These are phyloP conservation scores for Styela clava DNA, from an alignment of 23 tunicate genomes.

Conservation along the genomic window DNA sequence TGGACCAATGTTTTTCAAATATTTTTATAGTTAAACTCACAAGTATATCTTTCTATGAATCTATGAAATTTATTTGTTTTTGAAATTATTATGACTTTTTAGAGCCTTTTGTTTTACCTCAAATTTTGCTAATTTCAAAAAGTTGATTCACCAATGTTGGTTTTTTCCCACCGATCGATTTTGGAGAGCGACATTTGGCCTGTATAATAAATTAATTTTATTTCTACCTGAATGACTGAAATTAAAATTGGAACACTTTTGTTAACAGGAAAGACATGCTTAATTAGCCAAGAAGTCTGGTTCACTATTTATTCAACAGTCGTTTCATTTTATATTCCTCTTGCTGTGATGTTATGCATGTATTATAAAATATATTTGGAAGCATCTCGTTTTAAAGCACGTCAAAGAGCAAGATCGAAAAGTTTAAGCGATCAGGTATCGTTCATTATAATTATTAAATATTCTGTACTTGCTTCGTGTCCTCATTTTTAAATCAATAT, in stretches of 20 bases:
- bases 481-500: no score
- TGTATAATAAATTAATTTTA: no score
- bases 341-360: conserved; percentile 81
- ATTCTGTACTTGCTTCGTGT: not conserved
- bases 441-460: not conserved
- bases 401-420: conserved; percentile 25
- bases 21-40: no score
- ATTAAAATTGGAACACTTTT: not conserved
- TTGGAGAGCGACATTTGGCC: no score
- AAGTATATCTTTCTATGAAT: no score
- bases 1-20: no score
- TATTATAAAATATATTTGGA: conserved; percentile 80
- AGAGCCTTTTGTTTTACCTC: no score
- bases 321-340: conserved; percentile 87
- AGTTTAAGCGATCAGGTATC: conserved; percentile 10
- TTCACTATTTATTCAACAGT: conserved; percentile 84
- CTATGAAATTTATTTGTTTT: no score
- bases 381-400: conserved; percentile 64
- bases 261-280: conserved; percentile 37
- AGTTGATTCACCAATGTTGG: no score
- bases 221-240: not conserved
- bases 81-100: no score
- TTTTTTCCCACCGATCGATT: no score
- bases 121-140: no score
- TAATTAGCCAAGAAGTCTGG: conserved; percentile 88